These are phyloP conservation scores for Lasioglossum morio DNA, from an alignment of 2,888 invertebrate species.

Conservation along the genomic window DNA sequence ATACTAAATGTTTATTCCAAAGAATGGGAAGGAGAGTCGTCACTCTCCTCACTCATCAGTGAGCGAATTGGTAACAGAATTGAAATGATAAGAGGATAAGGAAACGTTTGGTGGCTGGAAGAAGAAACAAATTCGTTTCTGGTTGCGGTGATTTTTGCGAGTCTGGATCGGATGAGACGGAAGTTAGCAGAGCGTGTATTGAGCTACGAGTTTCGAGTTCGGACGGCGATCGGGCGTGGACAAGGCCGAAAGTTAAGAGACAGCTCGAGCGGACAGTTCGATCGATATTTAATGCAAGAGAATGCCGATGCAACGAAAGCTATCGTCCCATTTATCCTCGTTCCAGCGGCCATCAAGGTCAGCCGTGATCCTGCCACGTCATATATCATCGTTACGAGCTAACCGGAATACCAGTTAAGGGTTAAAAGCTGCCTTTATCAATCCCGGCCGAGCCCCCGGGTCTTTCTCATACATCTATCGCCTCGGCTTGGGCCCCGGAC, in stretches of 20 bases:
- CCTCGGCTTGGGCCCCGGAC: slow-evolving; percentile 50
- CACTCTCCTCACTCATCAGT: too few relatives aligned
- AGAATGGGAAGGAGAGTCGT: too few relatives aligned
- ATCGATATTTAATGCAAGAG: slow-evolving; percentile 47
- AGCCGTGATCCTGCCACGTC: slow-evolving; percentile 69
- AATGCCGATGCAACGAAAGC: slow-evolving; percentile 58
- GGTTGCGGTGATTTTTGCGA: background rate
- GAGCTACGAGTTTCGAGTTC: slow-evolving; percentile 3
- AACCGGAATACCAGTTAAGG: slow-evolving; percentile 71
- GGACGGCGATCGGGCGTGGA: slow-evolving; percentile 23
- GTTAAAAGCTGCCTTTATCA: slow-evolving; percentile 75
- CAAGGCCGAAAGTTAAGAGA: slow-evolving; percentile 16
- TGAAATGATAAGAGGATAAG: background rate
- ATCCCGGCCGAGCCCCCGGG: slow-evolving; percentile 67
- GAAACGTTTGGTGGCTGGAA: background rate
- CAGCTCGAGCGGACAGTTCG: background rate
- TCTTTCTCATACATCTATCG: slow-evolving; percentile 70
- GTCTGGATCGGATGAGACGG: background rate
- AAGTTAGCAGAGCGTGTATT: background rate
- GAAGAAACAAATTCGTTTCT: background rate
- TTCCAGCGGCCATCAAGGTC: slow-evolving; percentile 71
- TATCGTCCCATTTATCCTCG: slow-evolving; percentile 71
- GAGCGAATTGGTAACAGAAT: too few relatives aligned
- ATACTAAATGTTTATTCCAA: too few relatives aligned
- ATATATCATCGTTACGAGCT: slow-evolving; percentile 72